Percentiles rank a stretch among this genome's conserved stretches.
Conservation (phyloP, 1,140 invertebrate species). For the Pygmarrhopalites habei region DNA sequence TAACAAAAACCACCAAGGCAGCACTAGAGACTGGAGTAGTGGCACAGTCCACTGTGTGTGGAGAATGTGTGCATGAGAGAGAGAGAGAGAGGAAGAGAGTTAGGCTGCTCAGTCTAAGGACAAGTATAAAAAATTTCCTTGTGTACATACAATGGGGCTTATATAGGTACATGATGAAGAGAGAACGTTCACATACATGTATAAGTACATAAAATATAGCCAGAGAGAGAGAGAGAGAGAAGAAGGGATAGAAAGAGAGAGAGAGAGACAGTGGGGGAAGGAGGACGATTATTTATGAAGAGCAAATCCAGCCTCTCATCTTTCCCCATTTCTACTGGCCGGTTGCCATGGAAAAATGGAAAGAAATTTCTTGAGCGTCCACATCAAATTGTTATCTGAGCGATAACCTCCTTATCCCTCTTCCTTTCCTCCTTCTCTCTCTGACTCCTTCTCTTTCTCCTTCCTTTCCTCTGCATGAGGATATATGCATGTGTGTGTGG, state of each 20-base stretch:
- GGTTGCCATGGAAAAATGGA: conserved; percentile 23
- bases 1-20: no score
- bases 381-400: conserved; percentile 29
- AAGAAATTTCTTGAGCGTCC: conserved; percentile 23
- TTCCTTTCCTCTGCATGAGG: neutral
- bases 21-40: no score
- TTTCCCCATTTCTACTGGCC: conserved; percentile 29
- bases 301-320: conserved; percentile 23
- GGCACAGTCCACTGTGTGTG: no score
- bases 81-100: no score
- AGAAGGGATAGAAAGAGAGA: neutral
- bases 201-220: neutral
- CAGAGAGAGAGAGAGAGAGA: no score
- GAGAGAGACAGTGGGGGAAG: no score
- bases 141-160: no score
- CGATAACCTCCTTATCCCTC: conserved; percentile 18
- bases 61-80: no score
- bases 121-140: no score
- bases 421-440: neutral
- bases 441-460: neutral
- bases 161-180: no score
- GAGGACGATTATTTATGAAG: conserved; percentile 32
- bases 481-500: neutral
- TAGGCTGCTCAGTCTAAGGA: no score
- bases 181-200: no score